Base-by-base conservation (phyloP, 2,888 invertebrate genomes). In the Parthenolecanium corni region DNA sequence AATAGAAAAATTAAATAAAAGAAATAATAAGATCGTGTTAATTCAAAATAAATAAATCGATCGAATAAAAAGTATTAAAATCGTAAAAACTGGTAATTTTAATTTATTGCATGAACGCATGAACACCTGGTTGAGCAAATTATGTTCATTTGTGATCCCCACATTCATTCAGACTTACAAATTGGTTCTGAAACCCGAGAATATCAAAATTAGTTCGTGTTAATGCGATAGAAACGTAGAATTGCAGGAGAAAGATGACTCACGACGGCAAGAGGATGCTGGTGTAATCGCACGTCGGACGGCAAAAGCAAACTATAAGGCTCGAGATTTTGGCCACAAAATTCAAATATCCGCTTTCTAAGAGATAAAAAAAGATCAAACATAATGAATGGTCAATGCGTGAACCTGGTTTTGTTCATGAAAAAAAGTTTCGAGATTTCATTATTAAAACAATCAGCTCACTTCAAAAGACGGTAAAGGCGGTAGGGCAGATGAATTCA, bases 101-200 rank as follows among this genome's bases (percentile, higher is more conserved):
- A n/a, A 49, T 61, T 51, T 61, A 61, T 61, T 61, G 61, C 51
- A 61, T 61, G 38, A 49, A 61, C 61, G 36, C 24, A 61, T 61
- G 61, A 61, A 61, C 61, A 61, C 61, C 49, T 61, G 38, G 61
- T 61, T 61, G 61, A 61, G 61, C 61, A 61, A 49, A 61, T 61
- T 47, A 51, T 21, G 61, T 61, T 49, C 18, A 38, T n/a, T 42
- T 23, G 18, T 16, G 18, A 54, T 54, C 54, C 31, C 31, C 31
- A 9, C 31, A 31, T 31, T n/a, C 31, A 31, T 6, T 31, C 31
- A 6, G 31, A 31, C 31, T 6, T 31, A 31, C 31, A 31, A 31
- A n/a, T n/a, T n/a, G n/a, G n/a, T n/a, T n/a, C 31, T 31, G 31
- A 31, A 31, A 31, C 31, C 4, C 4, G 4, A 31, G 9, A 31